Evolutionary conservation across 2,888 invertebrate species (phyloP).

Genomic region (Griposia aprilina): DNA sequence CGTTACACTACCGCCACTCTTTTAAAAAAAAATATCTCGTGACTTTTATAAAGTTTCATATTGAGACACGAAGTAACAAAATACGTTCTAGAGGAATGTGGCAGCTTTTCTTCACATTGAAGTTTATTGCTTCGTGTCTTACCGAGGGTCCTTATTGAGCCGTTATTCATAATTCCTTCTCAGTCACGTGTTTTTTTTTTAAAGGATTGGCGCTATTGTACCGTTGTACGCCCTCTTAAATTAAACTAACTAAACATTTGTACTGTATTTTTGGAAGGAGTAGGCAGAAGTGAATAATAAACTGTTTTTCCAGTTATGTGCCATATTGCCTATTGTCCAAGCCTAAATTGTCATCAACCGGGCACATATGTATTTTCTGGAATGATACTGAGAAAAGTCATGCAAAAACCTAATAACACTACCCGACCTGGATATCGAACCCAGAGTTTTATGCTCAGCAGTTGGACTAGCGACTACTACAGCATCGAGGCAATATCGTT

Average conservation of each 20-base stretch:
- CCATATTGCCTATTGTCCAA: not conserved
- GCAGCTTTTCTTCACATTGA: too few relatives aligned
- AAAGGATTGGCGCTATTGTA: too few relatives aligned
- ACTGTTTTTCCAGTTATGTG: not conserved
- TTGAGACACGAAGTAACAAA: too few relatives aligned
- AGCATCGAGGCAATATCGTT: not conserved
- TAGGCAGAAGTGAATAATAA: not conserved
- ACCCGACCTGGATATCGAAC: not conserved
- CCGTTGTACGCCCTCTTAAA: too few relatives aligned
- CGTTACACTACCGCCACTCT: too few relatives aligned
- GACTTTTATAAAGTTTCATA: too few relatives aligned
- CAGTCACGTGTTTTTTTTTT: too few relatives aligned
- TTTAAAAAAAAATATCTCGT: too few relatives aligned
- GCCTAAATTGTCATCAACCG: not conserved
- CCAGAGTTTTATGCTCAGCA: not conserved
- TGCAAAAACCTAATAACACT: not conserved
- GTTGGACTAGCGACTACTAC: accelerated
- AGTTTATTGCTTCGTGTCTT: too few relatives aligned
- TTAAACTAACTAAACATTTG: not conserved
- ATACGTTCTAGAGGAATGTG: too few relatives aligned
- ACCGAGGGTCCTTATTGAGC: too few relatives aligned
- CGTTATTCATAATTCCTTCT: too few relatives aligned
- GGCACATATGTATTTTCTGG: not conserved
- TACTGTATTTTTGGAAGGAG: not conserved
- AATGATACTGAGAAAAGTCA: not conserved